Percentiles rank a stretch among this genome's conserved stretches.
phyloP scores from a whole-genome alignment of 2,797 vertebrate species.

The Notoglanidium macrostoma region DNA sequence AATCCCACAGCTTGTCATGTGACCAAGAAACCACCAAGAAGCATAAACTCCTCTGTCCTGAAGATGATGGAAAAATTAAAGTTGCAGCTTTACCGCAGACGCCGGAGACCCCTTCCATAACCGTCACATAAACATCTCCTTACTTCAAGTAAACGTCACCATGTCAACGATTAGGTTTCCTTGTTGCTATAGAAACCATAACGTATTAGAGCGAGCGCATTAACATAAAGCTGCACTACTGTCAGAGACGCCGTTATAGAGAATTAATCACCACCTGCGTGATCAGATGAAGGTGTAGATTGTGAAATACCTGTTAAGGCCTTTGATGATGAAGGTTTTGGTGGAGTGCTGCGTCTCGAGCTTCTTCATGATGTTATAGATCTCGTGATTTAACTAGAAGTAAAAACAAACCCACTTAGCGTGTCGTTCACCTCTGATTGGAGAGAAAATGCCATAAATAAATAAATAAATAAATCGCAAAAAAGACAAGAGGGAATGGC shows the following conservation, averaged over 20 bases:
- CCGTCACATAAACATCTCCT: background rate
- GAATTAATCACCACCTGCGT: background rate
- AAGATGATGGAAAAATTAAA: background rate
- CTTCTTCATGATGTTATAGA: constrained; percentile 94
- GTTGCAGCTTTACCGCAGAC: background rate
- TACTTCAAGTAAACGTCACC: background rate
- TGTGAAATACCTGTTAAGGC: constrained; percentile 79
- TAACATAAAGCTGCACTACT: background rate
- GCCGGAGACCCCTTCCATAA: background rate
- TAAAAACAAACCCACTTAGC: background rate
- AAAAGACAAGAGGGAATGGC: too few species aligned
- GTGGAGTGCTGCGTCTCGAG: constrained; percentile 91
- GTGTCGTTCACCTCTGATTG: background rate
- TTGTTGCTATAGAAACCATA: background rate
- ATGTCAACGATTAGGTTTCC: background rate
- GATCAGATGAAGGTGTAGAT: background rate
- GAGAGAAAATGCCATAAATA: background rate
- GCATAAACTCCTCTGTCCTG: too few species aligned
- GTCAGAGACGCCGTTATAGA: background rate
- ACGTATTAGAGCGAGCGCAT: background rate
- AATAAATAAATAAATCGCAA: background rate
- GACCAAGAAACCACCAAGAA: too few species aligned
- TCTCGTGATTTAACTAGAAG: constrained; percentile 85
- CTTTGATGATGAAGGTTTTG: constrained; percentile 90
- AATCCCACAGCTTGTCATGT: too few species aligned